Base-by-base conservation (phyloP, 1,140 invertebrate genomes). In the Mactra quadrangularis region DNA sequence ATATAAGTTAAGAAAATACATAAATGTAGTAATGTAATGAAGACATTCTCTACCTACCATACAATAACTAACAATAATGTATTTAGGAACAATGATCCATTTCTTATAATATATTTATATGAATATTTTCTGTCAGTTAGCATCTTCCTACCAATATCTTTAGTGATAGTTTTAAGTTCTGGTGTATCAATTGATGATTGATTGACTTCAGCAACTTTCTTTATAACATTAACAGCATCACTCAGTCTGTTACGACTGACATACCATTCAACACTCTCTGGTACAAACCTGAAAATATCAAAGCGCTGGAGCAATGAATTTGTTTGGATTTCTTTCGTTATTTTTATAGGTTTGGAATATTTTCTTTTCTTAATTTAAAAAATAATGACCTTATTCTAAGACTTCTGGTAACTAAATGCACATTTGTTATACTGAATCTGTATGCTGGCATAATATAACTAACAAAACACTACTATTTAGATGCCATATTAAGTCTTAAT, bases 201-300 rank as follows among this genome's bases (percentile, higher is more conserved):
- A 27, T 77, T 77, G 1, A 52, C 0, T 11, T 29, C 31, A 25
- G 74, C 74, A n/a, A 77, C 29, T 19, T 41, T 47, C 25, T 64
- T 50, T 17, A 77, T 53, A 38, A 77, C 27, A 25, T 62, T 47
- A 31, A 47, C 33, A n/a, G 59, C 74, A 52, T 77, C 74, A 22
- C 19, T 31, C 11, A 77, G 11, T 4, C 74, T 33, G 27, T 52
- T 45, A 52, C 52, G 74, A 4, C 57, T 45, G 13, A 64, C 33
- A 52, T 77, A 77, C 57, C 57, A 77, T 29, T 59, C 7, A n/a
- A 64, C 45, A 31, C 74, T 77, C 29, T 77, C 74, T n/a, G n/a
- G n/a, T n/a, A n/a, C 60, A 33, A 77, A 77, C 60, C 74, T 77
- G 27, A 3, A 59, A 71, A n/a, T 17, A n/a, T 29, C 4, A 6